Conservation (phyloP, 2,797 vertebrate genomes). For the Picus viridis region DNA sequence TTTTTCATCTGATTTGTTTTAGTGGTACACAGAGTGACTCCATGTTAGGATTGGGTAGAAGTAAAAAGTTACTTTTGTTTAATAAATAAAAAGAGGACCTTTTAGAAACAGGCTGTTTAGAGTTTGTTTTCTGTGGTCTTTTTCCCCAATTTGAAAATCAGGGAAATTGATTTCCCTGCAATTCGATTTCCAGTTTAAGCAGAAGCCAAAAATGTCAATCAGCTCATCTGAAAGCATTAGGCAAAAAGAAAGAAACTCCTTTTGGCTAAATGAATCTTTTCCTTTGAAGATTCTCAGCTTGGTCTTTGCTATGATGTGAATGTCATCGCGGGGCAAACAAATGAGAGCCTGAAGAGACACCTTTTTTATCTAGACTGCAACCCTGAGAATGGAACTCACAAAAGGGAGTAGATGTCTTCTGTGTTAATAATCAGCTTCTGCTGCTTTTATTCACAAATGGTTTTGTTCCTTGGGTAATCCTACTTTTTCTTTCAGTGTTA, state of each 20-base stretch:
- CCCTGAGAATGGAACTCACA: neutral
- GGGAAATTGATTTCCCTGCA: too few species aligned
- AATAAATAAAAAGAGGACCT: neutral
- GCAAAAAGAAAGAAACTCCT: neutral
- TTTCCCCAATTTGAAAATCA: neutral
- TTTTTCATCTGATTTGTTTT: constrained; percentile 34
- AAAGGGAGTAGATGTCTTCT: neutral
- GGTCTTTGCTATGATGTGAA: constrained; percentile 1
- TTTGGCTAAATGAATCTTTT: constrained; percentile 29
- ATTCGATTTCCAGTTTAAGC: neutral
- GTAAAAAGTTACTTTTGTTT: neutral
- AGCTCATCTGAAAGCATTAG: neutral
- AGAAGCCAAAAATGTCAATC: constrained; percentile 15
- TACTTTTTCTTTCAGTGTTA: neutral
- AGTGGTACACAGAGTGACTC: neutral
- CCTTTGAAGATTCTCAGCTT: constrained; percentile 30
- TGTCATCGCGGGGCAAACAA: constrained; percentile 11
- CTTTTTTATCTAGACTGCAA: neutral
- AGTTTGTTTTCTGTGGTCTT: neutral
- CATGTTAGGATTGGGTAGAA: neutral
- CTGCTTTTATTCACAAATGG: neutral
- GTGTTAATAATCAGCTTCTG: neutral
- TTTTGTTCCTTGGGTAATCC: neutral
- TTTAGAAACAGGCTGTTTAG: neutral
- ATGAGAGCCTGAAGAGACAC: neutral